Percentiles rank a stretch among this genome's conserved stretches.
Conservation (phyloP, 2,797 vertebrate species). For the Fratercula arctica region DNA sequence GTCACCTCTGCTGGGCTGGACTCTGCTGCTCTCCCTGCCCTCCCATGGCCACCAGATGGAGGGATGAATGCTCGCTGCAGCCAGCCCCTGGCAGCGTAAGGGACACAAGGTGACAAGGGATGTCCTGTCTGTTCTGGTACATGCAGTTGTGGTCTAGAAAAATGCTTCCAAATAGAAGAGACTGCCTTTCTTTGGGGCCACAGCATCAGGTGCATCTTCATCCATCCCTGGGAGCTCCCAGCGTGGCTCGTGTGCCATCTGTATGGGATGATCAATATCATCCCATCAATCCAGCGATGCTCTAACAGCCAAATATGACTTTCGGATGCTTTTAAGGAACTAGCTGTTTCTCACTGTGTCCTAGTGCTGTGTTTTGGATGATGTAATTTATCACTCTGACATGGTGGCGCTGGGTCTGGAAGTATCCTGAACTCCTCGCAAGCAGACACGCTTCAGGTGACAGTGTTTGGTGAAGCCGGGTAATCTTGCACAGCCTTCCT, state of each 20-base stretch:
- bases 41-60: accelerated
- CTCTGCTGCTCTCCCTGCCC: not conserved
- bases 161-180: not conserved
- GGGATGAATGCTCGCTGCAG: not conserved
- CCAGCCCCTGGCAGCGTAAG: not conserved
- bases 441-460: not conserved
- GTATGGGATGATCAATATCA: not conserved
- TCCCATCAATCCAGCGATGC: accelerated
- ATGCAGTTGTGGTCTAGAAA: not conserved
- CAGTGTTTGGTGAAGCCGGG: not conserved
- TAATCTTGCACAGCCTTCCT: not conserved
- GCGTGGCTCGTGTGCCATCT: accelerated
- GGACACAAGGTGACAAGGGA: not conserved
- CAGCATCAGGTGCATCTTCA: not conserved
- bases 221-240: not conserved
- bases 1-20: too few relatives aligned
- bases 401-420: not conserved
- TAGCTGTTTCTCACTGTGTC: not conserved
- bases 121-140: not conserved
- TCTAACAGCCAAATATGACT: not conserved
- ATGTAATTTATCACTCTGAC: not conserved
- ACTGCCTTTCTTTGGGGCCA: accelerated
- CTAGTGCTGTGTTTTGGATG: not conserved
- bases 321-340: not conserved
- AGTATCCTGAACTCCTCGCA: not conserved